phyloP scores from a whole-genome alignment of 2,888 invertebrate genomes.

The Hedychridium roseum region DNA sequence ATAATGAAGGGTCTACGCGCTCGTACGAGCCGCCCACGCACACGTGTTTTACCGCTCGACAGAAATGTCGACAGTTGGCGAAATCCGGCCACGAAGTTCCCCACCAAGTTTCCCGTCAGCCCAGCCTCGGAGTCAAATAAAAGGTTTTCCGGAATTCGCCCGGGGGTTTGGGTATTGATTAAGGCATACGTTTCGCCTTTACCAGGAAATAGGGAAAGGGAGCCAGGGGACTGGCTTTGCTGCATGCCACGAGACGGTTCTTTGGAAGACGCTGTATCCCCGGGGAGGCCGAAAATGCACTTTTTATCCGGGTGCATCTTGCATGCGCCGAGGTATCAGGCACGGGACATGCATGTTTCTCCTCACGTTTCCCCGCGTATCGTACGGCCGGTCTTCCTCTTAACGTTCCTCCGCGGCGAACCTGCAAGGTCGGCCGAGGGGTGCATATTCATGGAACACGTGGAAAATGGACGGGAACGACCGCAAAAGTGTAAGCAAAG shows the following conservation, averaged over 20 bases:
- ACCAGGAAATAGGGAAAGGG: too few relatives aligned
- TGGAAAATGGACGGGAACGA: constrained; percentile 18
- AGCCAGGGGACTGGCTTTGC: too few relatives aligned
- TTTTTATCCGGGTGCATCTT: constrained; percentile 47
- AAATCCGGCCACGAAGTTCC: neutral
- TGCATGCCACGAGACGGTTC: neutral
- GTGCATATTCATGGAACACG: constrained; percentile 34
- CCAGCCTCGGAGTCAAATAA: too few relatives aligned
- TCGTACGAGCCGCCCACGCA: neutral
- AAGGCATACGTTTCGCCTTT: too few relatives aligned
- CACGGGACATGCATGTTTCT: constrained; percentile 45
- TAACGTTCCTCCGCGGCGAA: constrained; percentile 18
- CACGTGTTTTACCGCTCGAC: neutral
- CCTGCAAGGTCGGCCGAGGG: constrained; percentile 28
- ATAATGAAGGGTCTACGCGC: constrained; percentile 8
- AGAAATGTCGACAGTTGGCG: constrained; percentile 1
- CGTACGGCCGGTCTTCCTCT: constrained; percentile 14
- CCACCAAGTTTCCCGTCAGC: too few relatives aligned
- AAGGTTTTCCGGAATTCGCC: too few relatives aligned
- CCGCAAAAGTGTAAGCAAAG: too few relatives aligned
- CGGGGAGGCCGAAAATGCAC: constrained; percentile 41
- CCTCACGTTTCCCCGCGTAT: constrained; percentile 40
- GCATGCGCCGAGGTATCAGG: constrained; percentile 39
- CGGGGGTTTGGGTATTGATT: too few relatives aligned
- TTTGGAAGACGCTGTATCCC: constrained; percentile 18